Evolutionary conservation across 2,113 vertebrate species (phyloP).

Genomic region (Leiothrix lutea): DNA sequence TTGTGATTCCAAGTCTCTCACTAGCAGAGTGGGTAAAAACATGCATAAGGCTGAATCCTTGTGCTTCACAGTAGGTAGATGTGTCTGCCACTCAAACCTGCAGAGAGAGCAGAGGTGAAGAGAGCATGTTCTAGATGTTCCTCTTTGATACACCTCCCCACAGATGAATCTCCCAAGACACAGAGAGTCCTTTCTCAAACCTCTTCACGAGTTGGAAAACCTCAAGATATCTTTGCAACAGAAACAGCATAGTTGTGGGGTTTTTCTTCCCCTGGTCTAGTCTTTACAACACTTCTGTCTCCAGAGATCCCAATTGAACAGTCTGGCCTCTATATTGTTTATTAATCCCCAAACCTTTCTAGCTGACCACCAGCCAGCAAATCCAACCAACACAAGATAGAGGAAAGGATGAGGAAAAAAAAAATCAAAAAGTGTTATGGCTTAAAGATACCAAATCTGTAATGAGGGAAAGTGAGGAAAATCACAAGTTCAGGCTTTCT

Average conservation of each 20-base stretch:
- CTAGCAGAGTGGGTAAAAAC: background rate
- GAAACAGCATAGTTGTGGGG: background rate
- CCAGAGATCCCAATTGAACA: background rate
- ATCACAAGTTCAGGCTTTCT: background rate
- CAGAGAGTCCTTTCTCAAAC: background rate
- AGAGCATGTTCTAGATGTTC: background rate
- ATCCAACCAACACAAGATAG: background rate
- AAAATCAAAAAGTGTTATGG: background rate
- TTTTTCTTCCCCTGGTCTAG: background rate
- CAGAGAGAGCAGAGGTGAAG: background rate
- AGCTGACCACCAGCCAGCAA: background rate
- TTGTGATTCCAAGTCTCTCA: background rate
- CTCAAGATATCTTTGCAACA: background rate
- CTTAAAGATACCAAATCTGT: background rate
- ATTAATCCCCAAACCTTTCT: background rate
- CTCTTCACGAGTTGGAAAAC: background rate
- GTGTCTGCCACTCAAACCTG: background rate
- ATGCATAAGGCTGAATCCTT: background rate
- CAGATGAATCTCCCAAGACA: background rate
- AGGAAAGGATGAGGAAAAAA: background rate
- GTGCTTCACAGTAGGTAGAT: background rate
- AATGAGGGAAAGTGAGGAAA: constrained; percentile 1
- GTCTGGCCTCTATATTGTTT: background rate
- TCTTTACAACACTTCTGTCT: background rate
- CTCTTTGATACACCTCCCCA: background rate